Evolutionary conservation across 2,888 invertebrate species (phyloP).

Genomic region (Acronicta aceris): DNA sequence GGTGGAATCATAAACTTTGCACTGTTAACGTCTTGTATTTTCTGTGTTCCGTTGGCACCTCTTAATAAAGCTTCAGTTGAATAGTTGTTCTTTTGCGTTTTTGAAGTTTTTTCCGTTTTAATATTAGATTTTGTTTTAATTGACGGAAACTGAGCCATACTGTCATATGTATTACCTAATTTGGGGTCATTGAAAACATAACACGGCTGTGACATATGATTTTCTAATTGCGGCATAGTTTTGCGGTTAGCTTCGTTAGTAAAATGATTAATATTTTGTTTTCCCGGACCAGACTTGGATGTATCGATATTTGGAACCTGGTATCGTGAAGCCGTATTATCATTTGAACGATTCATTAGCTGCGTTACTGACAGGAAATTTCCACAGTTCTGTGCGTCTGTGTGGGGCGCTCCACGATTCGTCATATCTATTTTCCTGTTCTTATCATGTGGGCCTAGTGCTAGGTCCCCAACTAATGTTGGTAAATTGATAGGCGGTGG

Average conservation of each 20-base stretch:
- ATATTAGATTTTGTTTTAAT: slow-evolving; percentile 73
- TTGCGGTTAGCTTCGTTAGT: slow-evolving; percentile 75
- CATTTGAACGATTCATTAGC: slow-evolving; percentile 83
- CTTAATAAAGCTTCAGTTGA: slow-evolving; percentile 83
- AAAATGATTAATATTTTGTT: slow-evolving; percentile 73
- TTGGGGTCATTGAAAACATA: slow-evolving; percentile 81
- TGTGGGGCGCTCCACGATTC: slow-evolving; percentile 68
- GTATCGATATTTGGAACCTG: slow-evolving; percentile 72
- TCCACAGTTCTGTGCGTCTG: slow-evolving; percentile 80
- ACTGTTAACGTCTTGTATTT: slow-evolving; percentile 72
- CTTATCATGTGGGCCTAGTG: slow-evolving; percentile 84
- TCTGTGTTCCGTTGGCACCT: slow-evolving; percentile 79
- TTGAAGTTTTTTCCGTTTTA: slow-evolving; percentile 76
- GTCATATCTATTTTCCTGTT: slow-evolving; percentile 76
- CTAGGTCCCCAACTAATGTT: slow-evolving; percentile 83
- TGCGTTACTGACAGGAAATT: slow-evolving; percentile 86
- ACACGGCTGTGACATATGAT: slow-evolving; percentile 74
- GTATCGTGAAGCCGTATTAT: slow-evolving; percentile 76
- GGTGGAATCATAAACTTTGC: slow-evolving; percentile 75
- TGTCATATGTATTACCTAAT: slow-evolving; percentile 73
- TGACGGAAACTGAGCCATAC: slow-evolving; percentile 73
- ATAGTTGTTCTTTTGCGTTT: slow-evolving; percentile 82
- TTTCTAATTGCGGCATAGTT: slow-evolving; percentile 72
- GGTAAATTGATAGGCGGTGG: slow-evolving; percentile 85
- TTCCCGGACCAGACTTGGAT: slow-evolving; percentile 67